These are phyloP conservation scores for Hippocampus abdominalis DNA, from an alignment of 2,113 vertebrate species.

Conservation along the genomic window DNA sequence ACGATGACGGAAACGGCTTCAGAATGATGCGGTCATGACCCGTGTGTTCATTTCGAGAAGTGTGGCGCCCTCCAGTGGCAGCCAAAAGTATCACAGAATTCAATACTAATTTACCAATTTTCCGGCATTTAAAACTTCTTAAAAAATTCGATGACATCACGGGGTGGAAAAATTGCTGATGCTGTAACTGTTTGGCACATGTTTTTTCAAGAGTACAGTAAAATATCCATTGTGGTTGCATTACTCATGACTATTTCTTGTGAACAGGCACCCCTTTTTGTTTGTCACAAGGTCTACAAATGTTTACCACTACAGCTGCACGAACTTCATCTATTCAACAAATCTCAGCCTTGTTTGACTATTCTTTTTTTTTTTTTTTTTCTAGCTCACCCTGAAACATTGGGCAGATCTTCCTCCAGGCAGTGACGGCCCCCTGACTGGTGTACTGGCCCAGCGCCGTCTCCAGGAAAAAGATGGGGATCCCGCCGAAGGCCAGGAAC, in stretches of 20 bases:
- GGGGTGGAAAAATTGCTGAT: too few species aligned
- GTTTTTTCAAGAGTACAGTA: not conserved
- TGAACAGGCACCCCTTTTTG: not conserved
- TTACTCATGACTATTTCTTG: not conserved
- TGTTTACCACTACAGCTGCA: not conserved
- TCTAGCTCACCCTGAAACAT: slow-evolving; percentile 81
- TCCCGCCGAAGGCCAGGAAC: slow-evolving; percentile 85
- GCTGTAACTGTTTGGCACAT: too few species aligned
- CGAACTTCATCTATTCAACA: not conserved
- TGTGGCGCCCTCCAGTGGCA: too few species aligned
- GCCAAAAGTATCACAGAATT: too few species aligned
- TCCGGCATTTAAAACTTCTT: too few species aligned
- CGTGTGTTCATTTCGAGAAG: too few species aligned
- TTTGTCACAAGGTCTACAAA: slow-evolving; percentile 1
- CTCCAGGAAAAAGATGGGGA: slow-evolving; percentile 89
- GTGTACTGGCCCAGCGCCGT: slow-evolving; percentile 88
- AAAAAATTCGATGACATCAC: too few species aligned
- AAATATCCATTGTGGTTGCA: not conserved
- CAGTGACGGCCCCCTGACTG: slow-evolving; percentile 84
- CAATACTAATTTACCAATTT: too few species aligned
- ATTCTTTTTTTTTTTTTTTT: not conserved
- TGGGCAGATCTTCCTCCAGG: slow-evolving; percentile 93
- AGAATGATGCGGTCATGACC: too few species aligned
- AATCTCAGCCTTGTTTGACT: slow-evolving; percentile 5
- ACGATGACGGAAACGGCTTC: too few species aligned